Base-by-base conservation (phyloP, 2,888 invertebrate genomes). In the Anorthoa munda region DNA sequence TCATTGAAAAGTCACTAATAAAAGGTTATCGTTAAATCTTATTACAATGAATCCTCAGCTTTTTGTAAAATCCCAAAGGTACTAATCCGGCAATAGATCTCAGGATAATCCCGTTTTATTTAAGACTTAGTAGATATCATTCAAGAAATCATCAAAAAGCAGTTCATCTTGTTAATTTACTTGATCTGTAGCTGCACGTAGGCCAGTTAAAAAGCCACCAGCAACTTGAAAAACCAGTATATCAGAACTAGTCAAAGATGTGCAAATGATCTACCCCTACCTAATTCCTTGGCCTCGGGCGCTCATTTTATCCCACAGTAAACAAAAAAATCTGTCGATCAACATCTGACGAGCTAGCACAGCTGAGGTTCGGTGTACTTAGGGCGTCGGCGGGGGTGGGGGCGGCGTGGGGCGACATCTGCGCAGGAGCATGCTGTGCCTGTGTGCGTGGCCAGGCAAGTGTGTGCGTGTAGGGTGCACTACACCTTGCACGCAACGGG, bases 401-500 rank as follows among this genome's bases (percentile, higher is more conserved):
- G 83, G 60, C 87, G 89, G 85, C 64, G 78, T 69, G 77, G 81
- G 88, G 85, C 85, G 86, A 88, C 93, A 92, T 93, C 90, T 93
- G 93, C 91, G 91, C 90, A 83, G 87, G 88, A 87, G 90, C 90
- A 73, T 78, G 68, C 70, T 76, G 70, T 63, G 72, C 26, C 68
- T 75, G 89, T 88, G 89, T 90, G 89, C 83, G 88, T 86, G 56
- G 23, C 74, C 75, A 72, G 71, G 72, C 70, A 74, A 70, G 68
- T 81, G 88, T 88, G 88, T 89, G 90, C 79, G 92, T 89, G 90
- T 87, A 90, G 92, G 92, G 92, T 92, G 92, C 88, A 92, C 89
- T 90, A 92, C 95, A 95, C 95, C 95, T 95, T 95, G 95, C 95
- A 93, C 92, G 94, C 95, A 95, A 95, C 95, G 96, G 95, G 94